These are phyloP conservation scores for Agapostemon virescens DNA, from an alignment of 2,888 invertebrate genomes.

Conservation along the genomic window DNA sequence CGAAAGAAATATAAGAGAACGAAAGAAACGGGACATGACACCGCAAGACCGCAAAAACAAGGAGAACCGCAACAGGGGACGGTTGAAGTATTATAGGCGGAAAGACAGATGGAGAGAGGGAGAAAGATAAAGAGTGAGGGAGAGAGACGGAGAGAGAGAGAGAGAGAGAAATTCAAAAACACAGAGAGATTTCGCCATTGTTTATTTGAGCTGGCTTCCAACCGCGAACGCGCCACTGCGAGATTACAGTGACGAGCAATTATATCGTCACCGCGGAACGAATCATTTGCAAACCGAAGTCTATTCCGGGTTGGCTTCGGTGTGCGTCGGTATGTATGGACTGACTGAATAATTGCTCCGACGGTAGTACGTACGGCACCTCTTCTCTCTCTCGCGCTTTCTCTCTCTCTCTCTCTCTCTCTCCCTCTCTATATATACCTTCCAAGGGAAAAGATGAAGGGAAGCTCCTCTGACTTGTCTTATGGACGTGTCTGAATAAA, in stretches of 20 bases:
- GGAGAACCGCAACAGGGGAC: not conserved
- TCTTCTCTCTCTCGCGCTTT: not conserved
- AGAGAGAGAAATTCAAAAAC: conserved; percentile 1
- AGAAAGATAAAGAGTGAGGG: not conserved
- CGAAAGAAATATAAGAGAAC: not conserved
- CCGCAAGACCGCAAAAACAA: not conserved
- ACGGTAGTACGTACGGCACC: conserved; percentile 53
- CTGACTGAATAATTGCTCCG: conserved; percentile 71
- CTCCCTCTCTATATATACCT: conserved; percentile 23
- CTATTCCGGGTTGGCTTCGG: conserved; percentile 47
- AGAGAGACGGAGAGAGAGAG: not conserved
- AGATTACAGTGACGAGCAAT: conserved; percentile 58
- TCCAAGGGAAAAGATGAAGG: conserved; percentile 47
- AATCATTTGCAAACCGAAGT: conserved; percentile 70
- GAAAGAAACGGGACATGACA: conserved; percentile 17
- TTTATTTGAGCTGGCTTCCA: conserved; percentile 49
- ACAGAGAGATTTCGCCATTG: conserved; percentile 33
- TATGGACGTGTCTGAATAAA: conserved; percentile 8
- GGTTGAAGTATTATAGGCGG: conserved; percentile 1
- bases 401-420: not conserved
- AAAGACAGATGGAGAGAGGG: not conserved
- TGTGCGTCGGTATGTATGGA: conserved; percentile 59
- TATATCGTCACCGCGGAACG: conserved; percentile 56
- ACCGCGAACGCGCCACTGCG: conserved; percentile 35
- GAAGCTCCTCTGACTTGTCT: conserved; percentile 17